A percentile compares a stretch with the other conserved stretches of the same genome.
phyloP scores from a whole-genome alignment of 2,888 invertebrate genomes.

The Andrena trimmerana region DNA sequence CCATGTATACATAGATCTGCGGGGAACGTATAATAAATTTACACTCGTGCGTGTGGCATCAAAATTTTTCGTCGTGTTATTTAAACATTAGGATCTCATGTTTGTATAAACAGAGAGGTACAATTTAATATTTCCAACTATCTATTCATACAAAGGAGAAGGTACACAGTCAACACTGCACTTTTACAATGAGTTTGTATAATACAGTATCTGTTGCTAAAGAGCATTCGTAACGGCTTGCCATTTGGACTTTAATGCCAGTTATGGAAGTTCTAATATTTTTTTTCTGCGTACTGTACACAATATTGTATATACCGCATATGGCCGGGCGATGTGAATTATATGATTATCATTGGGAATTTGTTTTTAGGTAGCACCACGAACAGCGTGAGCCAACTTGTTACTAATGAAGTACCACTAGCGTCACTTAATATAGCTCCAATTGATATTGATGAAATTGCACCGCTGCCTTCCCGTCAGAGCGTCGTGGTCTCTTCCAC shows the following conservation, averaged over 20 bases:
- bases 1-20: constrained; percentile 9
- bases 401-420: constrained; percentile 88
- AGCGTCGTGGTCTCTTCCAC: constrained; percentile 78
- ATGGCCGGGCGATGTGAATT: constrained; percentile 19
- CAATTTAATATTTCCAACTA: constrained; percentile 31
- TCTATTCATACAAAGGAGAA: constrained; percentile 33
- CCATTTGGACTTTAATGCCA: constrained; percentile 56
- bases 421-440: constrained; percentile 86
- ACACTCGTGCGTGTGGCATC: constrained; percentile 2
- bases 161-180: constrained; percentile 58
- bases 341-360: constrained; percentile 51
- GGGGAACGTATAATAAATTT: constrained; percentile 16
- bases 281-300: constrained; percentile 41
- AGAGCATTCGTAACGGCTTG: constrained; percentile 56
- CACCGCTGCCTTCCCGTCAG: constrained; percentile 83
- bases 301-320: constrained; percentile 22
- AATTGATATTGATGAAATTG: constrained; percentile 84
- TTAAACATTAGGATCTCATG: constrained; percentile 10
- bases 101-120: constrained; percentile 13
- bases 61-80: constrained; percentile 13
- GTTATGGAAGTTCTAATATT: constrained; percentile 56
- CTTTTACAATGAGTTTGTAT: constrained; percentile 57
- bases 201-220: constrained; percentile 52
- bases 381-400: constrained; percentile 89
- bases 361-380: constrained; percentile 88